Conservation (phyloP, 1,140 invertebrate genomes). For the Ips nitidus region DNA sequence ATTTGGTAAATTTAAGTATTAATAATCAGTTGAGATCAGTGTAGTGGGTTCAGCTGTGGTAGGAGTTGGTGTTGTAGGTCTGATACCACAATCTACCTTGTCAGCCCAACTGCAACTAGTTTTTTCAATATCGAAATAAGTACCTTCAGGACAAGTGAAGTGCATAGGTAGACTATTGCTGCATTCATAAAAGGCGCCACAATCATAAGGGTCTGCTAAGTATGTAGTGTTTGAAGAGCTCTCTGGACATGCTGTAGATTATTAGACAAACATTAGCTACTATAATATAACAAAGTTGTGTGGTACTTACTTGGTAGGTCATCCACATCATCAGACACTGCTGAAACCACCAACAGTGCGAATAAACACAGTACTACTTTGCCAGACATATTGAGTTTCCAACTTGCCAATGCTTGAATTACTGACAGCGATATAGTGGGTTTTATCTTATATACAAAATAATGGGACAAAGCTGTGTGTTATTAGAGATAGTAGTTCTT, state of each 20-base stretch:
- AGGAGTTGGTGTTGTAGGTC: background rate
- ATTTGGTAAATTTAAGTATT: too few species aligned
- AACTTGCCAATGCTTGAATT: too few species aligned
- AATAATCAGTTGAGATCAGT: too few species aligned
- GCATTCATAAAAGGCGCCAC: conserved; percentile 16
- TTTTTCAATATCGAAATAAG: background rate
- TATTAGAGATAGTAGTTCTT: too few species aligned
- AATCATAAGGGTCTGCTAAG: conserved; percentile 13
- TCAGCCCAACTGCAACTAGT: background rate
- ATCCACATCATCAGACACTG: background rate
- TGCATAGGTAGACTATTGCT: background rate
- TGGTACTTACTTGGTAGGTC: background rate
- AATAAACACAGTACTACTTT: too few species aligned
- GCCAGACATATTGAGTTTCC: too few species aligned
- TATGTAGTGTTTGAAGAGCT: background rate
- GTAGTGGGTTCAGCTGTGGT: too few species aligned
- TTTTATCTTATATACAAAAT: too few species aligned
- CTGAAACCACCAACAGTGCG: too few species aligned
- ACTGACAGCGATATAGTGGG: too few species aligned
- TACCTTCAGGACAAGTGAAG: background rate
- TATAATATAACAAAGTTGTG: background rate
- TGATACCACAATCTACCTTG: conserved; percentile 14
- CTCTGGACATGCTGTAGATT: background rate
- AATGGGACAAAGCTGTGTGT: too few species aligned
- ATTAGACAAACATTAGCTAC: background rate